A percentile compares a stretch with the other conserved stretches of the same genome.
phyloP scores from a whole-genome alignment of 2,888 invertebrate species.

The Digitonthophagus gazella region DNA sequence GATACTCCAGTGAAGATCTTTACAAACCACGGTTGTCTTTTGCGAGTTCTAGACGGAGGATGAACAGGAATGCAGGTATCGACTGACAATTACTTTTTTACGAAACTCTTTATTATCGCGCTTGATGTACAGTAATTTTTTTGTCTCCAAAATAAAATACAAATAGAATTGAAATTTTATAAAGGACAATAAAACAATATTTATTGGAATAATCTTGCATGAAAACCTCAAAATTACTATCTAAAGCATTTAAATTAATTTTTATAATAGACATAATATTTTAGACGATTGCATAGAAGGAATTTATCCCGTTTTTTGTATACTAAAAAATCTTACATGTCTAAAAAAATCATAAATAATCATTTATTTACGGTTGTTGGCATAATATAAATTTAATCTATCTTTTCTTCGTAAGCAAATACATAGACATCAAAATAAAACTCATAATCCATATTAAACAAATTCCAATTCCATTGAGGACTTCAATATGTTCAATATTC shows the following conservation, averaged over 20 bases:
- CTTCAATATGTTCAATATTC: not conserved
- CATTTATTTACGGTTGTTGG: too few relatives aligned
- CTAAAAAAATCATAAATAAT: too few relatives aligned
- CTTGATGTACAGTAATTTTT: not conserved
- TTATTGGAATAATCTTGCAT: not conserved
- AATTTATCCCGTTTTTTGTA: too few relatives aligned
- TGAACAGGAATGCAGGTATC: constrained; percentile 30
- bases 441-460: not conserved
- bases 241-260: too few relatives aligned
- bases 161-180: not conserved
- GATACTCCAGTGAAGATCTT: constrained; percentile 68
- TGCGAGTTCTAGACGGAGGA: constrained; percentile 54
- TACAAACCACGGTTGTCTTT: constrained; percentile 67
- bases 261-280: too few relatives aligned
- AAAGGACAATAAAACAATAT: constrained; percentile 12
- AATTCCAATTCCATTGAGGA: not conserved
- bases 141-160: too few relatives aligned
- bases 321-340: too few relatives aligned
- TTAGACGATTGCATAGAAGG: too few relatives aligned
- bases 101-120: not conserved
- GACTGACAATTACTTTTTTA: constrained; percentile 25
- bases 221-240: too few relatives aligned
- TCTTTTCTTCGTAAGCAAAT: not conserved
- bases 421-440: not conserved
- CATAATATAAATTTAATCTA: not conserved